Base-by-base conservation (phyloP, 2,797 vertebrate species). In the Spea hammondii region DNA sequence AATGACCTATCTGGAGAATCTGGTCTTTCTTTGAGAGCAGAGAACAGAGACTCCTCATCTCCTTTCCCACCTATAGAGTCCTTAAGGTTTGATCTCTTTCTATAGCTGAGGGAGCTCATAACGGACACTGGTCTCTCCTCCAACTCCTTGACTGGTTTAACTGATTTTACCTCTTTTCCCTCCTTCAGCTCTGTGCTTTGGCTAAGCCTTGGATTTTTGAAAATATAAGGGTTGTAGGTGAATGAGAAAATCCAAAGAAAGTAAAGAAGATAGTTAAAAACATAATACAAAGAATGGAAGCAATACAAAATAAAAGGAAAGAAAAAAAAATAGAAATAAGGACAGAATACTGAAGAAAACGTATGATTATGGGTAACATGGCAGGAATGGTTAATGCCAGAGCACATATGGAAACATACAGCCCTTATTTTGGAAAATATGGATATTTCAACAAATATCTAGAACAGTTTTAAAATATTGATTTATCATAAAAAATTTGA, bases 81-180 rank as follows among this genome's bases (percentile, higher is more conserved):
- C 87, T 98, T 98, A 10, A 94, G 84, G 83, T 89, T 89, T 50
- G 91, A 86, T 46, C 93, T 91, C 86, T 95, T 98, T 84, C 96
- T 92, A 88, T 99, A 99, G 91, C 96, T 99, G 73, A 98, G 94
- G 10, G 94, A 96, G 88, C 96, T 98, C 91, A 95, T 91, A 53
- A 91, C 94, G 0, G 96, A 96, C 82, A 91, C 75, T 0, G 96
- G 91, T 79, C 96, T 91, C 45, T 93, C 89, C 73, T 96, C 94
- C 17, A 80, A 79, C 74, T 93, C 95, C 80, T 92, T 94, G 84
- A 88, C 89, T 70, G 94, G 94, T 78, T 92, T 93, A 54, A 84
- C 88, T 78, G 92, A 91, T 84, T 94, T 92, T 87, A 88, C 88
- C 60, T 93, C 91, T 84, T 94, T 92, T 87, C 90, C 90, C 65